Percentiles rank a stretch among this genome's conserved stretches.
These are phyloP conservation scores for Spinus olivaceus DNA, from an alignment of 2,797 vertebrate genomes.

Conservation along the genomic window DNA sequence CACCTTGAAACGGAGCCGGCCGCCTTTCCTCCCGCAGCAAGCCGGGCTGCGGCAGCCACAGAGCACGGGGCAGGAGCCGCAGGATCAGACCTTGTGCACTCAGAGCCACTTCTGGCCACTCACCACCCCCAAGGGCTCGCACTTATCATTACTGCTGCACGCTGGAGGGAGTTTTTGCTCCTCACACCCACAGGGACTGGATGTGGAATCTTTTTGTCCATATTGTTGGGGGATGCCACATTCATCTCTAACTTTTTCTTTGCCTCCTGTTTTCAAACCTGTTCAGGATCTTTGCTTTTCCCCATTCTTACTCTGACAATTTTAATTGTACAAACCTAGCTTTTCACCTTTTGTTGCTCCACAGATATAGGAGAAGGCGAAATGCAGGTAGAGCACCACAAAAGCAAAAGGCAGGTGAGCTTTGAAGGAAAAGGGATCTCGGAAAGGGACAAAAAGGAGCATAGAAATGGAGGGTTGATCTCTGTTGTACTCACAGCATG, in stretches of 20 bases:
- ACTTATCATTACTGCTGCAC: not conserved
- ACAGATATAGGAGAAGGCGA: constrained; percentile 1
- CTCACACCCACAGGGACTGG: not conserved
- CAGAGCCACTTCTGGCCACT: not conserved
- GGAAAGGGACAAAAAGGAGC: constrained; percentile 54
- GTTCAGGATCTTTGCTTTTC: not conserved
- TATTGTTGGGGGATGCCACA: not conserved
- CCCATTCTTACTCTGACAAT: not conserved
- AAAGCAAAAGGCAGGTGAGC: constrained; percentile 62
- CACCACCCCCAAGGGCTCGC: not conserved
- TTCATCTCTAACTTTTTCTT: not conserved
- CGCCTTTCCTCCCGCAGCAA: not conserved
- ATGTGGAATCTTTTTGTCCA: not conserved
- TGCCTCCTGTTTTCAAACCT: constrained; percentile 16
- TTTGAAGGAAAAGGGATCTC: constrained; percentile 59
- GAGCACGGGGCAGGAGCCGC: not conserved
- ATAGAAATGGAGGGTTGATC: constrained; percentile 62
- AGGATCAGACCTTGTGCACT: accelerated
- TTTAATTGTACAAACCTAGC: constrained; percentile 58
- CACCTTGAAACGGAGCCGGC: constrained; percentile 1
- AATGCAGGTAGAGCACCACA: constrained; percentile 59
- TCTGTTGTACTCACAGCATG: constrained; percentile 66
- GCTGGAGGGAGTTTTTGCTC: not conserved
- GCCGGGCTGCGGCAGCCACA: not conserved
- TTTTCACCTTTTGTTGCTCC: constrained; percentile 63